Conservation (phyloP, 2,888 invertebrate genomes). For the Drosophila falleni region DNA sequence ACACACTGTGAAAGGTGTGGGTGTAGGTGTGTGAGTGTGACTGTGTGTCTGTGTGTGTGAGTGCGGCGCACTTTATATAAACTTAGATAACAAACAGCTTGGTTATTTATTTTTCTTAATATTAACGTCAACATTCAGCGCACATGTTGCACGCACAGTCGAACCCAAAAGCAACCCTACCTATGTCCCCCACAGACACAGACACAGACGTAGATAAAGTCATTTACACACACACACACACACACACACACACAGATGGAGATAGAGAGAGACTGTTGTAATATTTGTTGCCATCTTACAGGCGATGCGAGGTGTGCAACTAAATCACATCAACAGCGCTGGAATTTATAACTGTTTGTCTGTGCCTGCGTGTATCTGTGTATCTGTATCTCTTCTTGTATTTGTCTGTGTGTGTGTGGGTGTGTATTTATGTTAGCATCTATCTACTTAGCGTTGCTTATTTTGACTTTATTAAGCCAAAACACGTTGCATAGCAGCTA, state of each 20-base stretch:
- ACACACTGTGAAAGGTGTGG: conserved; percentile 24
- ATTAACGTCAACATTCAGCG: conserved; percentile 81
- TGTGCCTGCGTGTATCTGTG: conserved; percentile 19
- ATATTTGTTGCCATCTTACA: conserved; percentile 79
- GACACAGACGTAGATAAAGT: conserved; percentile 73
- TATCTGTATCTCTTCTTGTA: conserved; percentile 11
- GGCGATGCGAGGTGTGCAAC: conserved; percentile 80
- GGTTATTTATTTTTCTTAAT: conserved; percentile 81
- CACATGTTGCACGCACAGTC: conserved; percentile 79
- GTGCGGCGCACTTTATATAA: conserved; percentile 71
- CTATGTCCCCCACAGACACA: conserved; percentile 43
- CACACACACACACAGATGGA: conserved; percentile 24
- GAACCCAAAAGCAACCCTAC: conserved; percentile 29
- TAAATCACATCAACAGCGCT: conserved; percentile 79
- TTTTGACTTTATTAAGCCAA: conserved; percentile 80
- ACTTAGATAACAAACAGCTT: conserved; percentile 80
- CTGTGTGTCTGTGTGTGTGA: conserved; percentile 32
- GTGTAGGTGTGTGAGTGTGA: conserved; percentile 10
- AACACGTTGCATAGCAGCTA: conserved; percentile 77
- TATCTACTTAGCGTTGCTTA: conserved; percentile 76
- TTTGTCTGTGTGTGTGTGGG: conserved; percentile 25
- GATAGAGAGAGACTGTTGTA: conserved; percentile 48
- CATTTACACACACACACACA: conserved; percentile 64
- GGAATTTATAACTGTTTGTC: conserved; percentile 75
- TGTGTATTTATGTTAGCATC: conserved; percentile 64